Base-by-base conservation (phyloP, 2,113 vertebrate species). In the Oreochromis spilurus region DNA sequence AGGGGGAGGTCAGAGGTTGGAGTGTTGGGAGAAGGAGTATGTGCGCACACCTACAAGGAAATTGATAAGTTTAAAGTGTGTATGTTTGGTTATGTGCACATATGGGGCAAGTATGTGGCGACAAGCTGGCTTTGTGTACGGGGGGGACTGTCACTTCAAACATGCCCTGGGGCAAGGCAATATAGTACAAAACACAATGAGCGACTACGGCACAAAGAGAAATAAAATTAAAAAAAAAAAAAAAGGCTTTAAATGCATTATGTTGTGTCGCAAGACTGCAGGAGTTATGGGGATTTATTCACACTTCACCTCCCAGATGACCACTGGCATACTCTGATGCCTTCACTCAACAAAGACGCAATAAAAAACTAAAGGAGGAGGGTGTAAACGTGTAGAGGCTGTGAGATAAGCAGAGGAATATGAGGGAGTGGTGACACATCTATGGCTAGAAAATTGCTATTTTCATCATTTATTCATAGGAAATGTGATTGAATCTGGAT, bases 401-500 rank as follows among this genome's bases (percentile, higher is more conserved):
- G 52, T 21, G 84, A 75, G 81, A 85, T 75, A 84, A 43, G n/a
- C 31, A 26, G 67, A 87, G 38, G 65, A 86, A 85, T 62, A 79
- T 16, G 10, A 36, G 65, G 34, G 57, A 60, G 79, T 12, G 79
- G 89, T 85, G 91, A 91, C 90, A 91, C 82, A 53, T 90, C 91
- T 50, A 84, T 45, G 83, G 85, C 82, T 60, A 70, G 77, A 87
- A 91, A 89, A 92, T 38, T 88, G 82, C 87, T 92, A 89, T 87
- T 89, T 91, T 93, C 91, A 94, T 96, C 88, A 95, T 92, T 94
- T 94, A 95, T 95, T 95, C 95, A 95, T 95, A 72, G 88, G 54
- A 81, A 83, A 83, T 50, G 85, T 83, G 92, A 94, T 91, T 93
- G 94, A 93, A 92, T 92, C 86, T 83, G 57, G 85, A 90, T 87